Evolutionary conservation across 2,797 vertebrate genomes (phyloP), one percentile per base, ranked within the genome.

Genomic region (Microchirus variegatus): DNA sequence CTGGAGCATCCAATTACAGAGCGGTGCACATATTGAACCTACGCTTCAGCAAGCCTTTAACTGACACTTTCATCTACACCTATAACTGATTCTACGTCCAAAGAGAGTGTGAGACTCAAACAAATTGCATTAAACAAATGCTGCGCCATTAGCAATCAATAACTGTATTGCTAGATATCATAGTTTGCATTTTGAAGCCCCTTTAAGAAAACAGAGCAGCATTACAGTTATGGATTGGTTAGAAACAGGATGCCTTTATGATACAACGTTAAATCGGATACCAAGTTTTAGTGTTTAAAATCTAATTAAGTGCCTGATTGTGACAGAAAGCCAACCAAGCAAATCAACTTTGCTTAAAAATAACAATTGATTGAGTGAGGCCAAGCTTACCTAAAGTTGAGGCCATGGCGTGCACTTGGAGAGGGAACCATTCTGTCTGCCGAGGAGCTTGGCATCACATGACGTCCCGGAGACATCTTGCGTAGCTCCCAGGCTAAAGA

Each of bases 401-500:
- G 94, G 43, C 91, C 76, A 56, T 96, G 96, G 11, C 97, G 94
- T 65, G 96, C 94, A 41, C 83, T 96, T 43, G 96, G 93, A 10
- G 96, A 93, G 10, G 94, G 94, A 63, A 81, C 95, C 71, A 99
- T 96, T 80, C 98, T 94, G 50, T 99, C 97, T 18, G 95, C 87
- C 0, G 97, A 95, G 0, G 96, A 94, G 81, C 95, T 98, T 14
- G 95, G 94, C 82, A 98, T 95, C 77, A 99, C 94, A 15, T 98
- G 98, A 17, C 98, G 96, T 51, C 97, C 98, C 0, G 97, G 98
- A 59, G 98, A 99, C 97, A 99, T 99, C 71, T 99, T 99, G 65
- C 98, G 96, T 41, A 99, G 96, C 85, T 99, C 97, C 98, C 98
- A 99, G 0, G 97, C 97, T 83, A 99, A 86, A 11, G 97, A 99